Conservation (phyloP, 2,113 vertebrate species). For the Zosterops japonicus region DNA sequence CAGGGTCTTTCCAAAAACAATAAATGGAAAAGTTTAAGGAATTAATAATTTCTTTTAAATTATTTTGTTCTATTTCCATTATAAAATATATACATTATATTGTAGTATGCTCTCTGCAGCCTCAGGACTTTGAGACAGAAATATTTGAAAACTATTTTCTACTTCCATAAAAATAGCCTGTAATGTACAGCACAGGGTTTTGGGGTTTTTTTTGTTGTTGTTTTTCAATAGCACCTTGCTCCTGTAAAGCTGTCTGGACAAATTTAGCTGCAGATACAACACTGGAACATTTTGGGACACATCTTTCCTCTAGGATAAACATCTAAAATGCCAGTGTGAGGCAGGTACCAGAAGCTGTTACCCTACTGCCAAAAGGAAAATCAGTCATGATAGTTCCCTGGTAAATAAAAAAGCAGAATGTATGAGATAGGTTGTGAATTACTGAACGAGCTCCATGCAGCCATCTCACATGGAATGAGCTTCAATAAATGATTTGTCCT, state of each 20-base stretch:
- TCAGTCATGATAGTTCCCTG: background rate
- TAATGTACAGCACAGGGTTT: background rate
- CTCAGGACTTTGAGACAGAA: background rate
- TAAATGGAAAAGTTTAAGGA: background rate
- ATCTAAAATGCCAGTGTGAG: background rate
- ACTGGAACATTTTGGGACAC: background rate
- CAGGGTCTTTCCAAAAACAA: background rate
- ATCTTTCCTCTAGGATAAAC: conserved; percentile 1
- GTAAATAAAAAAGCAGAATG: background rate
- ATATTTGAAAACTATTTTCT: background rate
- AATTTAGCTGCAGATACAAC: background rate
- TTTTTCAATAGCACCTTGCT: background rate
- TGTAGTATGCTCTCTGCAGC: background rate
- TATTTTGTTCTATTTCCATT: background rate
- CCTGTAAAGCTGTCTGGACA: background rate
- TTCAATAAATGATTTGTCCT: background rate
- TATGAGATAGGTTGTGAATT: background rate
- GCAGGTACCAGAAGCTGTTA: background rate
- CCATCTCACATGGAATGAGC: background rate
- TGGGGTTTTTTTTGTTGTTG: background rate
- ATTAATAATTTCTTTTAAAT: background rate
- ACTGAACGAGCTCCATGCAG: background rate
- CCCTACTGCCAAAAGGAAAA: background rate
- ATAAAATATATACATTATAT: background rate
- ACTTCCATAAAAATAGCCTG: background rate